Base-by-base conservation (phyloP, 30 jellyfish, hydroid and myxozoan genomes). In the Aurelia coerulea region DNA sequence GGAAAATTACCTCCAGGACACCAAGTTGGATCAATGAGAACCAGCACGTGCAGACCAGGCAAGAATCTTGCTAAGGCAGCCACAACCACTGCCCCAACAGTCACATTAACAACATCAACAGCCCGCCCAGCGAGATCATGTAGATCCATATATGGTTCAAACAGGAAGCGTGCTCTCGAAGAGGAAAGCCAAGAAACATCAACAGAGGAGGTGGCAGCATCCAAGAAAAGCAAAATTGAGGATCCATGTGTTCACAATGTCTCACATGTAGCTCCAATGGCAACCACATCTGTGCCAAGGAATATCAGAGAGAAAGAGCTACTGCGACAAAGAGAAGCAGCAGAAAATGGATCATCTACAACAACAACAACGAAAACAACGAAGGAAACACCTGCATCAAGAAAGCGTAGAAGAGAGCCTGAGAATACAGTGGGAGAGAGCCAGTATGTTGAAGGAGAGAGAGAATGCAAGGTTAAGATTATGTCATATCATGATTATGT, bases 391-490 rank as follows among this genome's bases (percentile, higher is more conserved):
- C 8, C 68, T 15, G 68, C 23, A 29, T 63, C 78, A 59, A 62
- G 88, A 37, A 78, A 78, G 65, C 72, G 88, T 12, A n/a, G 29
- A 54, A 59, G 72, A 56, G 16, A 31, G 16, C 50, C 18, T 32
- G 88, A 62, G 13, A 41, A 31, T 14, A 46, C 39, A 14, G 7
- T 9, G 19, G 53, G 68, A 12, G 42, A 17, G 12, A 14, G 53
- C 18, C 17, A 15, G 17, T 4, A n/a, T 35, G 62, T 2, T 41
- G 80, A 78, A 32, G 76, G 73, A 13, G 80, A 13, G 67, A 10
- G 78, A 49, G 89, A 79, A 51, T 64, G 89, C 73, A 79, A 79
- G 39, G 67, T 79, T 4, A 79, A 37, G 29, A 65, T 79, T 42
- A 52, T 79, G 19, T 34, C 80, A 1, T 79, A 63, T 54, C 34